phyloP scores from a whole-genome alignment of 2,888 invertebrate genomes.

The Apomyelois bistriatella region DNA sequence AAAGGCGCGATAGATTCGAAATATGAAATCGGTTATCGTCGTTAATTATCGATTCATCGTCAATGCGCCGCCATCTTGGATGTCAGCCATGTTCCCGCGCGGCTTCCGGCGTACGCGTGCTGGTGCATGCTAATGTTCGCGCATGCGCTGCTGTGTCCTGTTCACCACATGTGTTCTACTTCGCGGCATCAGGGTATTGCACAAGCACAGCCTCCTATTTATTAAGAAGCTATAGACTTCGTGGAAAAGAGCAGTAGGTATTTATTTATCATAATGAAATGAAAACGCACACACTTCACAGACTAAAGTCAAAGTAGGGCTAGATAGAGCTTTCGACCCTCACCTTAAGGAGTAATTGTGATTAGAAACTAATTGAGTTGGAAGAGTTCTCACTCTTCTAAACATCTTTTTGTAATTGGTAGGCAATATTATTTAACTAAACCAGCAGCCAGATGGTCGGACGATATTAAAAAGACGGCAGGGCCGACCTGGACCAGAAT shows the following conservation, averaged over 20 bases:
- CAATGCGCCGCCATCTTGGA: constrained; percentile 71
- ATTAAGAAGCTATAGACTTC: constrained; percentile 14
- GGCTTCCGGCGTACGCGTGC: constrained; percentile 75
- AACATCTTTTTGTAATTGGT: too few species aligned
- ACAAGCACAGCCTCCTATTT: constrained; percentile 10
- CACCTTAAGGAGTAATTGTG: too few species aligned
- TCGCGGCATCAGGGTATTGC: constrained; percentile 24
- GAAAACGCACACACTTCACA: too few species aligned
- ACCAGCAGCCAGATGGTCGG: too few species aligned
- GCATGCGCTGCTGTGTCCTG: constrained; percentile 54
- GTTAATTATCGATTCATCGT: constrained; percentile 76
- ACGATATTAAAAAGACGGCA: too few species aligned
- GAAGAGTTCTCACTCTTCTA: too few species aligned
- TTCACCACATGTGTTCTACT: constrained; percentile 53
- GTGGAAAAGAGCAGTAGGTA: constrained; percentile 2
- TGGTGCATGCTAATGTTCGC: constrained; percentile 72
- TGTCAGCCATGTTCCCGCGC: constrained; percentile 67
- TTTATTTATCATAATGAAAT: too few species aligned
- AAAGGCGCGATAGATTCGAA: constrained; percentile 62
- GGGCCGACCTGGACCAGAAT: too few species aligned
- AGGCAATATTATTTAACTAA: too few species aligned
- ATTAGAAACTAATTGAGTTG: too few species aligned
- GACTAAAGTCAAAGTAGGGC: too few species aligned
- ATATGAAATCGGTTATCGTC: constrained; percentile 73
- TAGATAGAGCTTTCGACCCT: too few species aligned